phyloP scores from a whole-genome alignment of 2,888 invertebrate species.

The Dione juno region DNA sequence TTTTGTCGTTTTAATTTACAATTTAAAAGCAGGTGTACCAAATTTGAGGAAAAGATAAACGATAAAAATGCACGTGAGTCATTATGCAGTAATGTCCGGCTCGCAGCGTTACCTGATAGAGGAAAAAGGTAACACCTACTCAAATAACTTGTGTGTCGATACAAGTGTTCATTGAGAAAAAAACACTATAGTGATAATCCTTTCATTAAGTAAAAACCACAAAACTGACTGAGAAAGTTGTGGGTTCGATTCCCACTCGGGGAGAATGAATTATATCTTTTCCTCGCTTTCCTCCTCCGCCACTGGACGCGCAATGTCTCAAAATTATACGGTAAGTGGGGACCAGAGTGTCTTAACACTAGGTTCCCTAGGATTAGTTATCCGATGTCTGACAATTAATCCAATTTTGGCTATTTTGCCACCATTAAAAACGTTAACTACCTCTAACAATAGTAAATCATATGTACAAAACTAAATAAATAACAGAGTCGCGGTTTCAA shows the following conservation, averaged over 20 bases:
- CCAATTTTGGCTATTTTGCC: too few species aligned
- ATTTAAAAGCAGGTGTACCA: constrained; percentile 20
- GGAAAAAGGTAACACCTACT: constrained; percentile 35
- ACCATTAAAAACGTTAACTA: background rate
- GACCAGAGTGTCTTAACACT: too few species aligned
- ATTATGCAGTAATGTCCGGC: constrained; percentile 41
- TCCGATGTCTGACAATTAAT: too few species aligned
- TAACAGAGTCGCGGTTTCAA: background rate
- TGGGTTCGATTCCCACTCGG: too few species aligned
- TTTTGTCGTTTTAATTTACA: background rate
- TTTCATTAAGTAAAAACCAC: too few species aligned
- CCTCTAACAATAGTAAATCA: background rate
- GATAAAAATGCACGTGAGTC: constrained; percentile 40
- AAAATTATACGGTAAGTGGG: too few species aligned
- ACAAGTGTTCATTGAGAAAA: constrained; percentile 10
- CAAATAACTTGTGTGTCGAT: constrained; percentile 20
- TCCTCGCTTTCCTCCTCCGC: too few species aligned
- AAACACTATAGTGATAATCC: background rate
- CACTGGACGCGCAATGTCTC: too few species aligned
- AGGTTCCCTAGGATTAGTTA: too few species aligned
- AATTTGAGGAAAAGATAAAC: constrained; percentile 35
- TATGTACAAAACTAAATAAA: background rate
- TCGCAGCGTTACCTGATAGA: constrained; percentile 27
- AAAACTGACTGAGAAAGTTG: too few species aligned
- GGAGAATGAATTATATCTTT: too few species aligned